phyloP scores from a whole-genome alignment of 2,797 vertebrate species.

The Falco berigora region DNA sequence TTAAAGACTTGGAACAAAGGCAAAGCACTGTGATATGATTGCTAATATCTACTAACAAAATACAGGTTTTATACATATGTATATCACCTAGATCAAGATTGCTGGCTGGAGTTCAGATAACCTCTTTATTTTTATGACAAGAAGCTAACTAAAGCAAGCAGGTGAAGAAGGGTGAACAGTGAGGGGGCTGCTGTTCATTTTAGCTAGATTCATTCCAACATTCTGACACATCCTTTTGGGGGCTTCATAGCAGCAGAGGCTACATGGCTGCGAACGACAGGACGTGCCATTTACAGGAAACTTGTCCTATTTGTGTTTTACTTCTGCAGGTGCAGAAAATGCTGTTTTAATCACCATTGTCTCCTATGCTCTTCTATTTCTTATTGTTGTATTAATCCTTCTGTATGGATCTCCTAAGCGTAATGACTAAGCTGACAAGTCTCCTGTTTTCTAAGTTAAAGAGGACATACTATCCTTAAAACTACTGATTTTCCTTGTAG shows the following conservation, averaged over 20 bases:
- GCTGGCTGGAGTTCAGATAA: neutral
- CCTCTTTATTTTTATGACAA: neutral
- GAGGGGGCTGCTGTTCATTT: neutral
- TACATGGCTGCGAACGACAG: neutral
- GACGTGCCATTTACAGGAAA: neutral
- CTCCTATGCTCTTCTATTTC: neutral
- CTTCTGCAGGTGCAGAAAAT: neutral
- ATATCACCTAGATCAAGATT: neutral
- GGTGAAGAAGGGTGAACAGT: neutral
- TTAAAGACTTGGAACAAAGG: neutral
- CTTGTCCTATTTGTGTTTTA: neutral
- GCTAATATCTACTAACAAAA: neutral
- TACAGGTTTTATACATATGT: neutral
- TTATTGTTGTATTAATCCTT: neutral
- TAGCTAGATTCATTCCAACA: neutral
- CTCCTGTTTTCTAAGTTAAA: neutral
- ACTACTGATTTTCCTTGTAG: neutral
- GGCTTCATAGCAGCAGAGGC: neutral
- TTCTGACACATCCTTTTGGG: neutral
- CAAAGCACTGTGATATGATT: neutral
- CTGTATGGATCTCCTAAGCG: neutral
- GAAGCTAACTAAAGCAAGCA: neutral
- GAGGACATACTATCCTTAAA: neutral
- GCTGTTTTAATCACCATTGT: neutral
- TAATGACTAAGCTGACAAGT: neutral